A percentile compares a stretch with the other conserved stretches of the same genome.
Evolutionary conservation across 2,797 vertebrate genomes (phyloP).

Genomic region (Pseudocheirus occidentalis): DNA sequence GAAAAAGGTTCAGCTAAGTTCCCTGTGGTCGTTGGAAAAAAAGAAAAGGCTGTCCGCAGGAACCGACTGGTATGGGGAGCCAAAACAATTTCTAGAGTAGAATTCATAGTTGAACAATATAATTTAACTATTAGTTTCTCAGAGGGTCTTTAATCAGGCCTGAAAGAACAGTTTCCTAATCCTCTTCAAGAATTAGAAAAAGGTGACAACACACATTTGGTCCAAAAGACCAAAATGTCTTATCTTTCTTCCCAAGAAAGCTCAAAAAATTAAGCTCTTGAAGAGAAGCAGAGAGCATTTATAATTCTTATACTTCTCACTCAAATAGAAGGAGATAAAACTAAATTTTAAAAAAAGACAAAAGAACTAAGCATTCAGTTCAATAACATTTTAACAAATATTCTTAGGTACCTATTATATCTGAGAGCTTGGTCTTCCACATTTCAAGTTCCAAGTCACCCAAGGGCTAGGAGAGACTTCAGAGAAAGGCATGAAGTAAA

Average conservation of each 20-base stretch:
- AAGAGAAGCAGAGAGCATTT: conserved; percentile 17
- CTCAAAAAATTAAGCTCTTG: not conserved
- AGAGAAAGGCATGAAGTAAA: not conserved
- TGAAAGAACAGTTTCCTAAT: conserved; percentile 18
- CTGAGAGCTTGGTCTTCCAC: not conserved
- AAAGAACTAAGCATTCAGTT: not conserved
- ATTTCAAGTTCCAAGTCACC: not conserved
- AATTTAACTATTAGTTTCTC: conserved; percentile 27
- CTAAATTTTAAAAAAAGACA: not conserved
- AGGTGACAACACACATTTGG: not conserved
- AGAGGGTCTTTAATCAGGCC: not conserved
- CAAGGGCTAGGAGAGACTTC: not conserved
- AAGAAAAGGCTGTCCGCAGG: conserved; percentile 32
- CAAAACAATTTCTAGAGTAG: not conserved
- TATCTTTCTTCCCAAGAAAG: not conserved
- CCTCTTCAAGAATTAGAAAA: not conserved
- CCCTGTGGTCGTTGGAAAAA: not conserved
- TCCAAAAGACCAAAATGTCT: not conserved
- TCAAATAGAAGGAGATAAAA: not conserved
- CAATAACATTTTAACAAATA: not conserved
- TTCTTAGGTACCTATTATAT: not conserved
- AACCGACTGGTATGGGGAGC: not conserved
- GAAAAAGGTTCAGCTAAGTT: not conserved
- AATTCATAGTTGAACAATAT: not conserved
- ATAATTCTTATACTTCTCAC: not conserved